phyloP scores from a whole-genome alignment of 2,113 vertebrate species.

The Pollimyrus isidori region DNA sequence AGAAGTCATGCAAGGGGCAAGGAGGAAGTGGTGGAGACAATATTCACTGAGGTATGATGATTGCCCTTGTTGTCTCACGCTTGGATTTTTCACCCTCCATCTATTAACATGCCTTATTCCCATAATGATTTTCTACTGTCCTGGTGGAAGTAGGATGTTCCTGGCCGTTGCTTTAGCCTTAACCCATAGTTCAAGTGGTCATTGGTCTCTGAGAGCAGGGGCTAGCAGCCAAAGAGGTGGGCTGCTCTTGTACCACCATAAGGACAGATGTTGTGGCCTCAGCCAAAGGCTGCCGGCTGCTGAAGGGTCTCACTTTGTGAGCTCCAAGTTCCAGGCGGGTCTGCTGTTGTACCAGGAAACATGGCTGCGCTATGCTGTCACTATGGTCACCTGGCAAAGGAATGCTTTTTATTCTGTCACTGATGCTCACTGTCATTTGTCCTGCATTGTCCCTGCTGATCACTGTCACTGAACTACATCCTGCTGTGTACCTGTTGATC shows the following conservation, averaged over 20 bases:
- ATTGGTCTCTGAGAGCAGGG: slow-evolving; percentile 3
- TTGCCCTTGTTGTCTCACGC: background rate
- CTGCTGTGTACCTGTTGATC: background rate
- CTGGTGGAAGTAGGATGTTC: background rate
- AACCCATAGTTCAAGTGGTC: background rate
- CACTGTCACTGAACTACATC: background rate
- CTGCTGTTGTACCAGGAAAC: background rate
- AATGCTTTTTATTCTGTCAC: background rate
- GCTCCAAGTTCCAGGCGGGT: background rate
- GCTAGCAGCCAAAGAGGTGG: background rate
- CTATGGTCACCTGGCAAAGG: background rate
- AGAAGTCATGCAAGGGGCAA: background rate
- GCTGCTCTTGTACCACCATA: background rate
- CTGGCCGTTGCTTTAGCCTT: background rate
- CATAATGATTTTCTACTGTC: slow-evolving; percentile 12
- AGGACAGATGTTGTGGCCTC: background rate
- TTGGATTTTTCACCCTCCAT: background rate
- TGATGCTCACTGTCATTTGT: background rate
- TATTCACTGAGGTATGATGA: background rate
- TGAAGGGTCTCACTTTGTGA: background rate
- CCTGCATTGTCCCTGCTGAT: background rate
- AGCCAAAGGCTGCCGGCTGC: background rate
- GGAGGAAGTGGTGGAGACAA: background rate
- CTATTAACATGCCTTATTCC: background rate
- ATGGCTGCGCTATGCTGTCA: background rate